Evolutionary conservation across 2,888 invertebrate genomes (phyloP).

Genomic region (Stenolophus ochropezus): DNA sequence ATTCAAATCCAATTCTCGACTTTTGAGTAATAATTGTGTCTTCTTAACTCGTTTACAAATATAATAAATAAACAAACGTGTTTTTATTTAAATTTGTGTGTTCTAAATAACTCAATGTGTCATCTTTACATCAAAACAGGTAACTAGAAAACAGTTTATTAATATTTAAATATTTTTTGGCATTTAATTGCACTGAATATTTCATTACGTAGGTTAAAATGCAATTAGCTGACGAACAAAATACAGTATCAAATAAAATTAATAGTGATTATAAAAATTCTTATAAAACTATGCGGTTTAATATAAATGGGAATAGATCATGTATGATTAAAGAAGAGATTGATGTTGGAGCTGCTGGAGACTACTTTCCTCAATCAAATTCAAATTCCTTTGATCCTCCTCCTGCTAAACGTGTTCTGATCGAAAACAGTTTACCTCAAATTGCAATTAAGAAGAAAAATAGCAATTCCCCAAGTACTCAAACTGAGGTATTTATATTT

Average conservation of each 20-base stretch:
- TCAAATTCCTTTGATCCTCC: constrained; percentile 11
- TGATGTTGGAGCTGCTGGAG: constrained; percentile 32
- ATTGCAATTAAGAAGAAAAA: constrained; percentile 70
- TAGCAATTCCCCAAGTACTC: constrained; percentile 65
- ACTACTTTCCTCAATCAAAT: constrained; percentile 30
- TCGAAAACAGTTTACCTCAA: constrained; percentile 67
- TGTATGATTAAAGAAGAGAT: constrained; percentile 10
- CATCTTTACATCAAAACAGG: constrained; percentile 45
- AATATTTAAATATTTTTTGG: not conserved
- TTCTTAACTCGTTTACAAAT: not conserved
- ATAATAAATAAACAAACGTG: constrained; percentile 9
- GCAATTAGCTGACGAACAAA: constrained; percentile 16
- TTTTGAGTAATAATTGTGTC: constrained; percentile 29
- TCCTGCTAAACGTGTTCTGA: constrained; percentile 13
- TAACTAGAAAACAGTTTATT: constrained; percentile 22
- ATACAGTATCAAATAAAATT: constrained; percentile 14
- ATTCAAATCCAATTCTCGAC: constrained; percentile 12
- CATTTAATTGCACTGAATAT: constrained; percentile 11
- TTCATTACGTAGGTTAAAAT: constrained; percentile 2
- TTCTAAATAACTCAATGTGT: constrained; percentile 34
- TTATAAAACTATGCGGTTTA: constrained; percentile 42
- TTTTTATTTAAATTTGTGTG: constrained; percentile 28
- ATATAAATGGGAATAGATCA: not conserved
- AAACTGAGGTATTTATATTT: constrained; percentile 65
- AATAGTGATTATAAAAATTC: constrained; percentile 28